Conservation (phyloP, 2,888 invertebrate genomes). For the Incurvaria masculella region DNA sequence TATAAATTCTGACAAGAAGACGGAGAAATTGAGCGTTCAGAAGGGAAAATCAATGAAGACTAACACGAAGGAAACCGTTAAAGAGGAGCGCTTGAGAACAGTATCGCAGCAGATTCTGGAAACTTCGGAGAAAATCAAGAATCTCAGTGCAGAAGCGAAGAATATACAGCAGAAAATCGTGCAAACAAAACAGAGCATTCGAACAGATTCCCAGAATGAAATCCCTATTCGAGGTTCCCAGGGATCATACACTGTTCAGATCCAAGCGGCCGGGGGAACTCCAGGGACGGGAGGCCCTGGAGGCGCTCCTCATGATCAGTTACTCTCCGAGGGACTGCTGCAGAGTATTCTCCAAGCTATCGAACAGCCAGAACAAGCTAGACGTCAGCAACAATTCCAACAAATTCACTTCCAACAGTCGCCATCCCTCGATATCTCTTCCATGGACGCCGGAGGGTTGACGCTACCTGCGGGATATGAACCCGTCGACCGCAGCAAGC, state of each 20-base stretch:
- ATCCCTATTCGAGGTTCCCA: slow-evolving; percentile 56
- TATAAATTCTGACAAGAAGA: slow-evolving; percentile 24
- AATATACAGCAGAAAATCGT: slow-evolving; percentile 41
- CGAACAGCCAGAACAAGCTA: slow-evolving; percentile 60
- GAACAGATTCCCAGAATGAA: slow-evolving; percentile 21
- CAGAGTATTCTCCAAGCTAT: slow-evolving; percentile 81
- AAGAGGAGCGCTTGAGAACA: slow-evolving; percentile 27
- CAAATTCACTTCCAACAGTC: slow-evolving; percentile 21
- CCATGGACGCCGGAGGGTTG: slow-evolving; percentile 28
- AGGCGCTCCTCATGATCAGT: slow-evolving; percentile 66
- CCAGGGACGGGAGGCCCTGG: slow-evolving; percentile 30
- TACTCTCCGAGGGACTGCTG: slow-evolving; percentile 73
- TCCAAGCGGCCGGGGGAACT: slow-evolving; percentile 60
- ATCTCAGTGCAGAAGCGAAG: slow-evolving; percentile 38
- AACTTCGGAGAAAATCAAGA: slow-evolving; percentile 41
- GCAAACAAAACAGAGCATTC: slow-evolving; percentile 29
- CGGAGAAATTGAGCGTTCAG: slow-evolving; percentile 21
- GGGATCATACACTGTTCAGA: slow-evolving; percentile 71
- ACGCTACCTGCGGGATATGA: slow-evolving; percentile 44
- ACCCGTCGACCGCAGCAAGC: slow-evolving; percentile 34
- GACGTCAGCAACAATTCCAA: slow-evolving; percentile 18
- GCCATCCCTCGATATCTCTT: slow-evolving; percentile 18
- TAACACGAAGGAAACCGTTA: slow-evolving; percentile 22
- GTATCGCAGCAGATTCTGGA: slow-evolving; percentile 40
- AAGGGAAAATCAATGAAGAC: slow-evolving; percentile 36